Conservation (phyloP, 2,797 vertebrate genomes). For the Trachops cirrhosus region DNA sequence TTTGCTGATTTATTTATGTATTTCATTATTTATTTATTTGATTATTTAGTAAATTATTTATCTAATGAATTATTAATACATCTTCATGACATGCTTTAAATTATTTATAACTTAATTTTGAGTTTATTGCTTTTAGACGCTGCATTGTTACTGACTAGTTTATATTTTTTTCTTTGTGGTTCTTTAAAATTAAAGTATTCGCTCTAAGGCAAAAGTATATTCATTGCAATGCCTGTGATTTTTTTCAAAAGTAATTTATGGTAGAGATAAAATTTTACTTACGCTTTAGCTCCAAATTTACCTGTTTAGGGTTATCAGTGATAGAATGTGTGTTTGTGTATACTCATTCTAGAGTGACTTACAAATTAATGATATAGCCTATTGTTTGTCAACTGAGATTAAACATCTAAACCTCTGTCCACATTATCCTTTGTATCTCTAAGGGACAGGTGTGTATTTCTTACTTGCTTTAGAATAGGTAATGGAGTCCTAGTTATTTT, state of each 20-base stretch:
- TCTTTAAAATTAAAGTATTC: slow-evolving; percentile 96
- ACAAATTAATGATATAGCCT: slow-evolving; percentile 19
- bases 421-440: slow-evolving; percentile 34
- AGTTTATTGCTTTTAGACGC: slow-evolving; percentile 99
- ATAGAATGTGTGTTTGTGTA: slow-evolving; percentile 26
- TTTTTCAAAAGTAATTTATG: slow-evolving; percentile 84
- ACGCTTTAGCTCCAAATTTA: slow-evolving; percentile 57
- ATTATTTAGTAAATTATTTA: slow-evolving; percentile 99
- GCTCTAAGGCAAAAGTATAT: slow-evolving; percentile 90
- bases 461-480: slow-evolving; percentile 47
- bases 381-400: background rate
- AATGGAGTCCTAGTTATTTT: slow-evolving; percentile 19
- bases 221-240: slow-evolving; percentile 85
- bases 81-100: slow-evolving; percentile 97
- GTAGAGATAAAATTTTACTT: slow-evolving; percentile 77
- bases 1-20: slow-evolving; percentile 98
- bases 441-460: slow-evolving; percentile 38
- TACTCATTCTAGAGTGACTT: slow-evolving; percentile 22
- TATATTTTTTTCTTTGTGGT: slow-evolving; percentile 90
- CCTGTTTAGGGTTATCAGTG: slow-evolving; percentile 59
- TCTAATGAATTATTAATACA: slow-evolving; percentile 99
- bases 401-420: slow-evolving; percentile 19
- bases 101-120: slow-evolving; percentile 99
- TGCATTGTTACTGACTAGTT: slow-evolving; percentile 94
- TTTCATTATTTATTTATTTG: slow-evolving; percentile 99